These are phyloP conservation scores for Stichopus horrens DNA, from an alignment of 53 echinoderm and acorn worm species.

Conservation along the genomic window DNA sequence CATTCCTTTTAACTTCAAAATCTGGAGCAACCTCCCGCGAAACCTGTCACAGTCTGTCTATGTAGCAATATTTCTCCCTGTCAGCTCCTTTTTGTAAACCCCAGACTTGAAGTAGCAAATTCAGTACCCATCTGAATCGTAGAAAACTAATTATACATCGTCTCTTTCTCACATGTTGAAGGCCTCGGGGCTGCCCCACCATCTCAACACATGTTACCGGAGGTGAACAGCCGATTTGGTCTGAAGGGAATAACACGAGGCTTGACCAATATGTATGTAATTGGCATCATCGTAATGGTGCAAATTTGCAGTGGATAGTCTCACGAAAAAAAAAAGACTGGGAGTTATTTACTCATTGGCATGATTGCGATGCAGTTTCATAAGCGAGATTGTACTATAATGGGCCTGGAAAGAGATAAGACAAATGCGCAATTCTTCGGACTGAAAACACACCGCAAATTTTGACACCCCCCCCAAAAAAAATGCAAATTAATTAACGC, in stretches of 20 bases:
- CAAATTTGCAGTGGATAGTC: not conserved
- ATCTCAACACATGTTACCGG: conserved; percentile 10
- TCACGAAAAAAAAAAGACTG: not conserved
- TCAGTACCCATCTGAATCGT: conserved; percentile 13
- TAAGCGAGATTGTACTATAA: too few species aligned
- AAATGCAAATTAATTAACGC: too few species aligned
- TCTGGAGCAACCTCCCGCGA: conserved; percentile 28
- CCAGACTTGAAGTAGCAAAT: not conserved
- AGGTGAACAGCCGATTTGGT: conserved; percentile 8
- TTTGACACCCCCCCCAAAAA: too few species aligned
- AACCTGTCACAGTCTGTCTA: not conserved
- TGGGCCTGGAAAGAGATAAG: too few species aligned
- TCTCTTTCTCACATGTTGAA: not conserved
- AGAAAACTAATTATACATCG: conserved; percentile 22
- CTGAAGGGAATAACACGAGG: conserved; percentile 1
- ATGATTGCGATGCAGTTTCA: too few species aligned
- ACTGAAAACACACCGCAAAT: too few species aligned
- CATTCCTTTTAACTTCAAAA: conserved; percentile 23
- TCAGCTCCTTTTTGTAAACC: not conserved
- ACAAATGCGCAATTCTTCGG: too few species aligned
- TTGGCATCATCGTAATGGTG: not conserved
- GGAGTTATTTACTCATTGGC: too few species aligned
- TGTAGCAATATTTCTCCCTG: not conserved
- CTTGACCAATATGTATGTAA: conserved; percentile 31
- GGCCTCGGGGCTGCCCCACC: conserved; percentile 14